Conservation (phyloP, 2,797 vertebrate species). For the Chelon labrosus region DNA sequence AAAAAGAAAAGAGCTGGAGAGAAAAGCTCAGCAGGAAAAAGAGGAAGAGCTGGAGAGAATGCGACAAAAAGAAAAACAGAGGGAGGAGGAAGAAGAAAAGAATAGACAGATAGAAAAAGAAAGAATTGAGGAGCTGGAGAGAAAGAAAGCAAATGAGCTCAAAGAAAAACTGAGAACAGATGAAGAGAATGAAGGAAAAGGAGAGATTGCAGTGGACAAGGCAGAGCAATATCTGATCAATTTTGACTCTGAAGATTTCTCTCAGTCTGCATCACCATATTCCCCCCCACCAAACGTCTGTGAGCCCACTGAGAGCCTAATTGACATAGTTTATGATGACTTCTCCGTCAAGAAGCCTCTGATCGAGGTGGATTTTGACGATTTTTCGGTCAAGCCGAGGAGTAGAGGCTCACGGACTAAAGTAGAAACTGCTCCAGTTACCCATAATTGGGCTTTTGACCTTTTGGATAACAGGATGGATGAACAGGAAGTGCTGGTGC, state of each 20-base stretch:
- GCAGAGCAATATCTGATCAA: conserved; percentile 39
- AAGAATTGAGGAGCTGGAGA: conserved; percentile 37
- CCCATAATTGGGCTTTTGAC: neutral
- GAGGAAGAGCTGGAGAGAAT: neutral
- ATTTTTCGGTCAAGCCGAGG: conserved; percentile 76
- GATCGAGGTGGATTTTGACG: conserved; percentile 62
- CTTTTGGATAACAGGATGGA: conserved; percentile 1
- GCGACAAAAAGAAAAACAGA: conserved; percentile 21
- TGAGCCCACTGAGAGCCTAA: neutral
- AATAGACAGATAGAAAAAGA: conserved; percentile 37
- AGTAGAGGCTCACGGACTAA: conserved; percentile 48
- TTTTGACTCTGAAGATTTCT: conserved; percentile 55
- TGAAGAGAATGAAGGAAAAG: conserved; percentile 17
- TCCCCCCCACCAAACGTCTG: neutral
- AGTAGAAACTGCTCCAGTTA: neutral
- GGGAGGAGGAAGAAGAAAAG: conserved; percentile 33
- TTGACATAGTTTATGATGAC: conserved; percentile 60
- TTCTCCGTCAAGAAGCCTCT: conserved; percentile 65
- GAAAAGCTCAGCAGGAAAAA: neutral
- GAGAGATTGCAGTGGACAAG: neutral
- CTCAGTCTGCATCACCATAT: conserved; percentile 13
- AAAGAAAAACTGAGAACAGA: conserved; percentile 32
- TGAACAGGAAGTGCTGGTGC: conserved; percentile 14
- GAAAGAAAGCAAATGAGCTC: conserved; percentile 19
- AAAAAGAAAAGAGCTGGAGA: conserved; percentile 20